Evolutionary conservation across 2,113 vertebrate species (phyloP).

Genomic region (Willisornis vidua): DNA sequence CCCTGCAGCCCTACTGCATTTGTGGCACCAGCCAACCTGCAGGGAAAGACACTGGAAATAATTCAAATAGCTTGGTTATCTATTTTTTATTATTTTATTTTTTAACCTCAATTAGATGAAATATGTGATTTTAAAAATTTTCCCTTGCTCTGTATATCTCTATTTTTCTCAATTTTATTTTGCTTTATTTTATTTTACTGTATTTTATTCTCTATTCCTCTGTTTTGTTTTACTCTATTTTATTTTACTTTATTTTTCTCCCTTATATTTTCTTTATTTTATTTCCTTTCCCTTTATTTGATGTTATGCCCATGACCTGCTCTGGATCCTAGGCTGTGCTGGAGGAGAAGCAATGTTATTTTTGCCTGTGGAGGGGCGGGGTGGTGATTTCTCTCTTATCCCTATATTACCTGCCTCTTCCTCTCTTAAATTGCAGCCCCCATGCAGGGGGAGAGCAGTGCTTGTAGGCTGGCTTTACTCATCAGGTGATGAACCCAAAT

Average conservation of each 20-base stretch:
- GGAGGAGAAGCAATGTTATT: background rate
- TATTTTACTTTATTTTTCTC: background rate
- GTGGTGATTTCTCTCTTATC: background rate
- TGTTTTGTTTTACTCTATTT: background rate
- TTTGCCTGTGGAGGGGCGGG: accelerated
- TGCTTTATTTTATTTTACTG: background rate
- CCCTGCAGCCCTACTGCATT: background rate
- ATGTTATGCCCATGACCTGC: background rate
- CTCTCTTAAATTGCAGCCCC: conserved; percentile 90
- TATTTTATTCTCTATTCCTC: background rate
- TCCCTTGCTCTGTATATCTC: background rate
- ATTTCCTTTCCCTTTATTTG: background rate
- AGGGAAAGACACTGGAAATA: background rate
- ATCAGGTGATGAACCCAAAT: conserved; percentile 67
- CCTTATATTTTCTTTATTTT: background rate
- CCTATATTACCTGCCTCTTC: conserved; percentile 65
- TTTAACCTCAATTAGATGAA: background rate
- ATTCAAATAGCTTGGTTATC: background rate
- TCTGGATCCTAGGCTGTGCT: background rate
- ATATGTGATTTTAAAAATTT: background rate
- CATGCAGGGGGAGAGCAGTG: conserved; percentile 87
- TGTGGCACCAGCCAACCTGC: background rate
- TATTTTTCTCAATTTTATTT: background rate
- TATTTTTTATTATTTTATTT: background rate
- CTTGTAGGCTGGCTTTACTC: conserved; percentile 78